phyloP scores from a whole-genome alignment of 2,113 vertebrate species.

The Paracanthobrama guichenoti region DNA sequence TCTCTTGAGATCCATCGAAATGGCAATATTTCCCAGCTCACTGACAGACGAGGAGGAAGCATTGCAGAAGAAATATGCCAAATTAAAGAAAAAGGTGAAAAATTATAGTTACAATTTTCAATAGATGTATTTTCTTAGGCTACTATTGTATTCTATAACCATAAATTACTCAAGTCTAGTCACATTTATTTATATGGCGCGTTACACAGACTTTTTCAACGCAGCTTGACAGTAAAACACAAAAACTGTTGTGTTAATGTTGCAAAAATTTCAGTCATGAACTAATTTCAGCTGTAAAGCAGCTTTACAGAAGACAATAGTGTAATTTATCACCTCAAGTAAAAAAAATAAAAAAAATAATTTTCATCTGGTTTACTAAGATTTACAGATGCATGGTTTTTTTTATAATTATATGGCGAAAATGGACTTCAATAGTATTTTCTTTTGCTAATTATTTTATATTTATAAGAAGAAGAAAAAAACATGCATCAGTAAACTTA shows the following conservation, averaged over 20 bases:
- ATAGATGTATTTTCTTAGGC: neutral
- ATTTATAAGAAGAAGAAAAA: no score
- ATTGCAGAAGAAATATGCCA: slow-evolving; percentile 91
- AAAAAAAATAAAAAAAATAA: no score
- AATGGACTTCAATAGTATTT: no score
- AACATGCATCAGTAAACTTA: no score
- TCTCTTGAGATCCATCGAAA: slow-evolving; percentile 58
- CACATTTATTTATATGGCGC: neutral
- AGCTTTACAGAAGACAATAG: neutral
- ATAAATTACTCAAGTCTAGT: neutral
- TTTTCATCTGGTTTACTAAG: no score
- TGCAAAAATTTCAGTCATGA: neutral
- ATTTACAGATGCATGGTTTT: no score
- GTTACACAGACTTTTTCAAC: neutral
- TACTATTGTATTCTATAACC: neutral
- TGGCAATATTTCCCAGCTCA: slow-evolving; percentile 83
- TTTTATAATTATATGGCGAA: no score
- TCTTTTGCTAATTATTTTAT: no score
- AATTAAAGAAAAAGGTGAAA: slow-evolving; percentile 65
- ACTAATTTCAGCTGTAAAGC: neutral
- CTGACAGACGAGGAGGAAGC: slow-evolving; percentile 90
- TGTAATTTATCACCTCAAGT: neutral
- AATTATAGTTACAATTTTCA: neutral
- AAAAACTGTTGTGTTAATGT: neutral
- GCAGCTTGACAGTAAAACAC: neutral